phyloP scores from a whole-genome alignment of 2,113 vertebrate genomes.

The Sitta europaea region DNA sequence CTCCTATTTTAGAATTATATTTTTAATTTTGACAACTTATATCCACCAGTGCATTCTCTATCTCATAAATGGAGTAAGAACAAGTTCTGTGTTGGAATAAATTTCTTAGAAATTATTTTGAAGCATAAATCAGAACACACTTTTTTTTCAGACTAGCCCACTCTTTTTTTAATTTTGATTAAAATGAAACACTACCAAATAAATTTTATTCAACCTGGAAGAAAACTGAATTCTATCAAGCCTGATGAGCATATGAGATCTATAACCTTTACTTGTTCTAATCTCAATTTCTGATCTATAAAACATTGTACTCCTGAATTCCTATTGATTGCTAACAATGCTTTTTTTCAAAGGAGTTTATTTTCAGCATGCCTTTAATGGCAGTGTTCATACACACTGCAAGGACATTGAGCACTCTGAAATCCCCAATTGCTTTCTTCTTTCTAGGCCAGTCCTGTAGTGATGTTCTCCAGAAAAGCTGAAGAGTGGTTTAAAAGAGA shows the following conservation, averaged over 20 bases:
- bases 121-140: neutral
- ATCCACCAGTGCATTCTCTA: neutral
- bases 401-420: constrained; percentile 21
- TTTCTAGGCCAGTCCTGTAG: constrained; percentile 26
- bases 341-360: neutral
- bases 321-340: neutral
- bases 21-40: neutral
- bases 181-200: neutral
- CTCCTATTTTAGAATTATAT: neutral
- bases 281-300: neutral
- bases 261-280: neutral
- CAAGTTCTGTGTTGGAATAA: neutral
- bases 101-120: neutral
- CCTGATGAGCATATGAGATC: neutral
- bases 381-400: neutral
- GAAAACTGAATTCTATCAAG: neutral
- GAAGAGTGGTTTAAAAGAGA: neutral
- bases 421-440: neutral
- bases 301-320: neutral
- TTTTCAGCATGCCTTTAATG: neutral
- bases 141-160: neutral
- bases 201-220: neutral
- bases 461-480: constrained; percentile 25
- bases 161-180: neutral
- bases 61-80: neutral